phyloP scores from a whole-genome alignment of 2,888 invertebrate genomes.

The Andrena dorsata region DNA sequence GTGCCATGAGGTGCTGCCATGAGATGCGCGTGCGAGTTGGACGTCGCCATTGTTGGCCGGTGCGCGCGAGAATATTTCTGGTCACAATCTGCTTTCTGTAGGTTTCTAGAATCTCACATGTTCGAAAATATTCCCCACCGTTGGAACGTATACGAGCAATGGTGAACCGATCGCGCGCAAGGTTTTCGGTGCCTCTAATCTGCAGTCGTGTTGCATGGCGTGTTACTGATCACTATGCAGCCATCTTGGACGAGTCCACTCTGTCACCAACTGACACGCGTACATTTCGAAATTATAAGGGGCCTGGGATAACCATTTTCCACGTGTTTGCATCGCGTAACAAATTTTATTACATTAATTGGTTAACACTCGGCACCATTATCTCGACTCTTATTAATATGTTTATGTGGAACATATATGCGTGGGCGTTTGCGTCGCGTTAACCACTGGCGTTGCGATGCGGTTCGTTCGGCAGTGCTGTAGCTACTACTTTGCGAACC shows the following conservation, averaged over 20 bases:
- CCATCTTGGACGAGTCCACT: slow-evolving; percentile 85
- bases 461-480: slow-evolving; percentile 60
- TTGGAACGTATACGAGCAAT: slow-evolving; percentile 13
- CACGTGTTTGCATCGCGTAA: background rate
- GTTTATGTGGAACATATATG: slow-evolving; percentile 31
- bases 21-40: slow-evolving; percentile 73
- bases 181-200: slow-evolving; percentile 27
- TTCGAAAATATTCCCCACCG: background rate
- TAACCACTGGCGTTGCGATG: slow-evolving; percentile 63
- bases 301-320: slow-evolving; percentile 26
- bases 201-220: slow-evolving; percentile 38
- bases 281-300: slow-evolving; percentile 37
- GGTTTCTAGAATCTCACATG: slow-evolving; percentile 1
- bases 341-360: slow-evolving; percentile 25
- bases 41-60: slow-evolving; percentile 78
- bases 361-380: slow-evolving; percentile 16
- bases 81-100: slow-evolving; percentile 10
- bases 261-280: slow-evolving; percentile 70
- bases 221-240: slow-evolving; percentile 70
- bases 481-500: slow-evolving; percentile 31
- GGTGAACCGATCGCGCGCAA: background rate
- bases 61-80: slow-evolving; percentile 69
- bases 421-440: slow-evolving; percentile 57
- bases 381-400: background rate
- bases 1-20: slow-evolving; percentile 67